These are phyloP conservation scores for Gallinago paraguaiae DNA, from an alignment of 2,113 vertebrate genomes.

Conservation along the genomic window DNA sequence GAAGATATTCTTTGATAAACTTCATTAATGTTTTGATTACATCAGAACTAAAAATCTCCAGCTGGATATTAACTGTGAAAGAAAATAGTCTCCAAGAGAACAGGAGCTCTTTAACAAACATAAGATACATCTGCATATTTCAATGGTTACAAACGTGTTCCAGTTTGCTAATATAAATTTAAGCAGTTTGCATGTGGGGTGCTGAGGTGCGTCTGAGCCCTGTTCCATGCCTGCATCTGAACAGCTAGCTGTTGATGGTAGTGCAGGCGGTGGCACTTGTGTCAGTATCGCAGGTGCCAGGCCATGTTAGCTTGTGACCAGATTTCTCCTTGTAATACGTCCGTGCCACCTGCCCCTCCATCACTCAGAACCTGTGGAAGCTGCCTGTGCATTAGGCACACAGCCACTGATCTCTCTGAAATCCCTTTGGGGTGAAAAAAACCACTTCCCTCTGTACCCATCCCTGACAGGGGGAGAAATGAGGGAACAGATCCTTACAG, in stretches of 20 bases:
- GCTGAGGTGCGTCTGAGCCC: background rate
- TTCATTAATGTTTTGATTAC: background rate
- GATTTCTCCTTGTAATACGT: background rate
- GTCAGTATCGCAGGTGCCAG: background rate
- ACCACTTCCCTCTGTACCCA: accelerated
- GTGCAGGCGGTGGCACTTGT: background rate
- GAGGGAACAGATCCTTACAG: background rate
- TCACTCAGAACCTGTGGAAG: background rate
- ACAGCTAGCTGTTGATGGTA: background rate
- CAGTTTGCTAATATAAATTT: background rate
- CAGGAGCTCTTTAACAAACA: background rate
- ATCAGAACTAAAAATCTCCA: background rate
- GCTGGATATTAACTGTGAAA: background rate
- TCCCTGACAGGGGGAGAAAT: background rate
- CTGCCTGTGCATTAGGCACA: background rate
- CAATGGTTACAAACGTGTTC: background rate
- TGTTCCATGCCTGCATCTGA: background rate
- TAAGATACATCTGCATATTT: background rate
- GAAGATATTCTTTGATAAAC: background rate
- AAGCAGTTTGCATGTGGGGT: background rate
- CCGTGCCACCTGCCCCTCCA: background rate
- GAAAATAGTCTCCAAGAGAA: background rate
- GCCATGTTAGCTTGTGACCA: background rate
- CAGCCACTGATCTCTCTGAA: background rate
- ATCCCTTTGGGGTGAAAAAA: background rate